Conservation (phyloP, 2,113 vertebrate species). For the Scolopax mira region DNA sequence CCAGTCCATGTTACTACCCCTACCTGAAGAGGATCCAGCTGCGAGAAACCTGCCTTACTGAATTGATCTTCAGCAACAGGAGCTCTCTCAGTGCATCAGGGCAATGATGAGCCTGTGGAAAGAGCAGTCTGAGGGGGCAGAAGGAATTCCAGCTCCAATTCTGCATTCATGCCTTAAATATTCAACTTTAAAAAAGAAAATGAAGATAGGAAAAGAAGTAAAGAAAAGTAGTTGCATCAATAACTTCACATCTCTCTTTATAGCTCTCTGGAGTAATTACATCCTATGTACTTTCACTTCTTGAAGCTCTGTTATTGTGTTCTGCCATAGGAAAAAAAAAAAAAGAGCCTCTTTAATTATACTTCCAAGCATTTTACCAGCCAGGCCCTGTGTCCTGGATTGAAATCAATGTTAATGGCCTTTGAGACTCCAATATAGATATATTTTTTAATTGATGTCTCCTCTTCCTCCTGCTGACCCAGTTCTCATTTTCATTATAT, state of each 20-base stretch:
- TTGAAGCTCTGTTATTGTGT: neutral
- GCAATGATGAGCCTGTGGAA: neutral
- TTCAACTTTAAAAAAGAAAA: neutral
- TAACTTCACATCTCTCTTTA: neutral
- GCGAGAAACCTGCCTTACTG: neutral
- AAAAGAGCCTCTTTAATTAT: neutral
- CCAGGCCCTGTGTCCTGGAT: conserved; percentile 7
- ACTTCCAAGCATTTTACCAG: conserved; percentile 7
- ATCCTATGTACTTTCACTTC: neutral
- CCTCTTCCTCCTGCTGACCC: conserved; percentile 31
- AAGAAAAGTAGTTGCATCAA: neutral
- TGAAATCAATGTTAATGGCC: conserved; percentile 63
- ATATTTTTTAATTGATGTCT: conserved; percentile 67
- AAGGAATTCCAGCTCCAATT: neutral
- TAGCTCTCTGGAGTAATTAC: neutral
- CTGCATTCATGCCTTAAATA: neutral
- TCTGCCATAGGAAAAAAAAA: neutral
- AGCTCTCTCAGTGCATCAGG: neutral
- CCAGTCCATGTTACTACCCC: neutral
- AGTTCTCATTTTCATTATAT: conserved; percentile 60
- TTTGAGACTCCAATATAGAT: conserved; percentile 44
- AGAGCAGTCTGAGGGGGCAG: neutral
- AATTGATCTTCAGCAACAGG: neutral
- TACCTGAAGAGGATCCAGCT: neutral
- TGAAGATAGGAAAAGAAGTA: neutral